Evolutionary conservation across 2,113 vertebrate species (phyloP).

Genomic region (Hystrix brachyura): DNA sequence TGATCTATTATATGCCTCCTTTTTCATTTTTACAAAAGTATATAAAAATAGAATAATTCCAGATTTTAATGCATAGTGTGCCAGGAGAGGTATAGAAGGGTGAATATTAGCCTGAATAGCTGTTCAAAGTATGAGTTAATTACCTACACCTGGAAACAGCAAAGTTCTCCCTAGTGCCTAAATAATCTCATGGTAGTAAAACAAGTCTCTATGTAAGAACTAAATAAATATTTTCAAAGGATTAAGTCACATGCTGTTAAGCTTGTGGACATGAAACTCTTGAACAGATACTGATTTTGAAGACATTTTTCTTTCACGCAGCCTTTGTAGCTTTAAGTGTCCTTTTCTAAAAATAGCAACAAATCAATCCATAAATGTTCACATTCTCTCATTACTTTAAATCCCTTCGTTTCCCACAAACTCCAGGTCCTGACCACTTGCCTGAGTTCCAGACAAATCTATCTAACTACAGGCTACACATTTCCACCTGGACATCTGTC

Average conservation of each 20-base stretch:
- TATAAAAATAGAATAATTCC: conserved; percentile 40
- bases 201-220: conserved; percentile 44
- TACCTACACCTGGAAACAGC: conserved; percentile 44
- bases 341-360: conserved; percentile 72
- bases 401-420: conserved; percentile 45
- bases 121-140: not conserved
- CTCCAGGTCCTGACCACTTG: conserved; percentile 23
- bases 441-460: conserved; percentile 44
- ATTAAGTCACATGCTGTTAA: conserved; percentile 61
- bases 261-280: conserved; percentile 36
- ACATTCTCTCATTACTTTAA: conserved; percentile 63
- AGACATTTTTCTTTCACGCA: conserved; percentile 44
- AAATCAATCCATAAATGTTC: conserved; percentile 63
- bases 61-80: conserved; percentile 31
- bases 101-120: not conserved
- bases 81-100: not conserved
- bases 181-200: conserved; percentile 47
- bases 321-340: conserved; percentile 5
- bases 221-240: conserved; percentile 77
- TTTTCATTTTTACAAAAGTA: not conserved
- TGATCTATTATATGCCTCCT: not conserved
- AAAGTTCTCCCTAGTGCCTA: not conserved
- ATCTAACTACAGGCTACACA: conserved; percentile 6
- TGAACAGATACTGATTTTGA: conserved; percentile 11
- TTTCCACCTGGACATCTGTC: not conserved